Percentiles rank a stretch among this genome's conserved stretches.
phyloP scores from a whole-genome alignment of 2,888 invertebrate species.

The Drosophila formosana region DNA sequence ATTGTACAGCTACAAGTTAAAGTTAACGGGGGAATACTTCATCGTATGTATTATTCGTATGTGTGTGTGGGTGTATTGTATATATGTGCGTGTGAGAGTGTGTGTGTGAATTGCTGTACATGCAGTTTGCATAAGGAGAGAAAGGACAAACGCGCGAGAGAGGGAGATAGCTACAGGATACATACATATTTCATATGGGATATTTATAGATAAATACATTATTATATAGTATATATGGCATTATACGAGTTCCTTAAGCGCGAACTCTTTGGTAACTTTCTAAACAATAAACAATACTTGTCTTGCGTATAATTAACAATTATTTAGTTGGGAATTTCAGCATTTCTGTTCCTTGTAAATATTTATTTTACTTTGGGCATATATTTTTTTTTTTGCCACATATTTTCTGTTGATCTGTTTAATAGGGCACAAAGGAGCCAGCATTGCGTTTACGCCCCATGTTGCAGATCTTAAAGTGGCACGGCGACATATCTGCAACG shows the following conservation, averaged over 20 bases:
- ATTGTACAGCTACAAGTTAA: conserved; percentile 35
- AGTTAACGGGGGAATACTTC: conserved; percentile 58
- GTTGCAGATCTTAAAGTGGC: conserved; percentile 90
- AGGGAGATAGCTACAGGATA: background rate
- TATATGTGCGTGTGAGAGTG: background rate
- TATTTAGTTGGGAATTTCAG: conserved; percentile 17
- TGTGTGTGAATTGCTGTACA: conserved; percentile 31
- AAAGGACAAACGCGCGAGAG: conserved; percentile 20
- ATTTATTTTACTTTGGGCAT: conserved; percentile 42
- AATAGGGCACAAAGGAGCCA: conserved; percentile 45
- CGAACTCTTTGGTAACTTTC: conserved; percentile 30
- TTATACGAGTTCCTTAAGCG: conserved; percentile 6
- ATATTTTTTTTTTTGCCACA: conserved; percentile 1
- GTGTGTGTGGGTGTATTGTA: background rate
- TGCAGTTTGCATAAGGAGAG: conserved; percentile 24
- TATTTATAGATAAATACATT: conserved; percentile 28
- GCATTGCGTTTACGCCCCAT: conserved; percentile 88
- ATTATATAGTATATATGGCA: conserved; percentile 20
- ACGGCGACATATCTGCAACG: conserved; percentile 87
- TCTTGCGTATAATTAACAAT: conserved; percentile 45
- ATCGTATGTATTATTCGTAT: conserved; percentile 16
- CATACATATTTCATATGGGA: conserved; percentile 5
- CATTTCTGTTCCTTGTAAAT: conserved; percentile 14
- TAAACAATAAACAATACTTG: conserved; percentile 52
- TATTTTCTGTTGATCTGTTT: conserved; percentile 8